Evolutionary conservation across 92 coral and sea anemone genomes (phyloP), one percentile per base, ranked within the genome.

Genomic region (Isaurus tuberculatus): DNA sequence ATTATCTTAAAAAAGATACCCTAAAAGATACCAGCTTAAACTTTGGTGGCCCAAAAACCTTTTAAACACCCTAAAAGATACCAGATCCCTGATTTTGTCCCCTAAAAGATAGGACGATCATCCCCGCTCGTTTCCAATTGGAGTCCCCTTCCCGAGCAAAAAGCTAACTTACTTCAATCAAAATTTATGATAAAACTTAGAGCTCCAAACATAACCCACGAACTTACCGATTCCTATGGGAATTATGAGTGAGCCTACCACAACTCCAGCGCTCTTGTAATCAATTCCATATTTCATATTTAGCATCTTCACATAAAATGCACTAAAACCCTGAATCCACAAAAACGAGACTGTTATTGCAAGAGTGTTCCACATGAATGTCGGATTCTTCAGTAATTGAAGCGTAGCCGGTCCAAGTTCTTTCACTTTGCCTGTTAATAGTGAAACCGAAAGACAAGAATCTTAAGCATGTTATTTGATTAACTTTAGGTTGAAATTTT

Each of bases 351-450:
- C 77, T 13, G 89, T 86, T 48, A 86, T 34, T 26, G 84, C 89
- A 8, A 86, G 53, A 2, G 80, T 57, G 65, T 86, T 86, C 64
- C 81, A 86, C 25, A 86, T n/a, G 70, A 78, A 86, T 33, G 89
- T 86, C 16, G 48, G 55, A 31, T 86, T 86, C 15, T 34, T 86
- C 44, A 86, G 66, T 26, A 86, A 73, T 17, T 70, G 68, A 20
- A 70, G 49, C 15, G 82, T 64, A 79, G 81, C 89, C 2, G 80
- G 83, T 13, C 72, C 51, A 15, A 86, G 28, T 34, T 34, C 65
- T 53, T 67, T 79, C 30, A 86, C 75, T 71, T 43, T 71, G 30
- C 75, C 75, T 71, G 46, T 53, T 70, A 73, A 17, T 25, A 27
- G 19, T n/a, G 26, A 67, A 67, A 34, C 4, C 23, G 16, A 67